Evolutionary conservation across 2,797 vertebrate genomes (phyloP).

Genomic region (Propithecus deckenii): DNA sequence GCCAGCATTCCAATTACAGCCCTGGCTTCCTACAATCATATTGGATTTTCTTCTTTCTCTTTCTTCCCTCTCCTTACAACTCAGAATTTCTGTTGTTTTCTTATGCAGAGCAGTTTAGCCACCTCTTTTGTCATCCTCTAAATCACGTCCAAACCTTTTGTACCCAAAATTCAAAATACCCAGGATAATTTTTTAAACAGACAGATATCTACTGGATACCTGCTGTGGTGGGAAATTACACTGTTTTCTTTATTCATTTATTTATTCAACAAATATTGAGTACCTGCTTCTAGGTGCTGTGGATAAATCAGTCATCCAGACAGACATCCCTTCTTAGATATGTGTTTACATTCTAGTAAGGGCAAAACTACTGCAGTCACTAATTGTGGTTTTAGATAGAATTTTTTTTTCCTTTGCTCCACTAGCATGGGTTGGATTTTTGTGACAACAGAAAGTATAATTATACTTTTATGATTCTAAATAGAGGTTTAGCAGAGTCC

Average conservation of each 20-base stretch:
- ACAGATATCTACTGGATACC: not conserved
- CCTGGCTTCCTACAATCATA: not conserved
- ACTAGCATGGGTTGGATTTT: not conserved
- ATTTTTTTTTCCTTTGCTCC: not conserved
- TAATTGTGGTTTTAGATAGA: not conserved
- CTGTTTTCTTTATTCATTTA: not conserved
- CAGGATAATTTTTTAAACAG: not conserved
- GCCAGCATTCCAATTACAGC: not conserved
- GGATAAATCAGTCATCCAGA: not conserved
- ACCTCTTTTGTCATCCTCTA: not conserved
- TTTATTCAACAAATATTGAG: not conserved
- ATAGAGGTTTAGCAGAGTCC: not conserved
- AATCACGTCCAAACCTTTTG: not conserved
- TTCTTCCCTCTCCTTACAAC: not conserved
- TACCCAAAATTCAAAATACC: not conserved
- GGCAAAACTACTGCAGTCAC: not conserved
- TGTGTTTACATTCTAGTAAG: not conserved
- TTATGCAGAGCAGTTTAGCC: not conserved
- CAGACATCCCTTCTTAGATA: not conserved
- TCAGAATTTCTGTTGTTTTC: not conserved
- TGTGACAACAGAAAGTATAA: not conserved
- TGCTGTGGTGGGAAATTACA: not conserved
- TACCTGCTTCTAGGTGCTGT: not conserved
- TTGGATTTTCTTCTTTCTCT: conserved; percentile 1
- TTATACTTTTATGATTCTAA: not conserved